Evolutionary conservation across 2,113 vertebrate species (phyloP).

Genomic region (Crotalus tigris): DNA sequence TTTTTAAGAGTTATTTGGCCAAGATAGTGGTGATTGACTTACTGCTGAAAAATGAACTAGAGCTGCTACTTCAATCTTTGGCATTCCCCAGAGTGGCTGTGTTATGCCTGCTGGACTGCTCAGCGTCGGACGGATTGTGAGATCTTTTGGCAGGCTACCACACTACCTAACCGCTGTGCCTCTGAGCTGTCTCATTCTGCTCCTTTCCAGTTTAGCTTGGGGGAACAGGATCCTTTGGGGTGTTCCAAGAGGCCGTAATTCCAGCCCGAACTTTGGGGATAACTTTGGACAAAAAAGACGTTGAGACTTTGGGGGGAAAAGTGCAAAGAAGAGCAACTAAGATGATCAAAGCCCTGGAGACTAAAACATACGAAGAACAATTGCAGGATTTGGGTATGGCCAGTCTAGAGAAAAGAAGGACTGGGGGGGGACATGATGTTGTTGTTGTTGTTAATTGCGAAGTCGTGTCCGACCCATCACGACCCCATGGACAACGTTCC

Average conservation of each 20-base stretch:
- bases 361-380: too few relatives aligned
- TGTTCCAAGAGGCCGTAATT: not conserved
- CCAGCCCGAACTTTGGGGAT: too few relatives aligned
- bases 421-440: too few relatives aligned
- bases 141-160: not conserved
- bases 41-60: slow-evolving; percentile 9
- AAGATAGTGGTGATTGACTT: slow-evolving; percentile 6
- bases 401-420: too few relatives aligned
- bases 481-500: too few relatives aligned
- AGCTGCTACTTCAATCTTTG: not conserved
- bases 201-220: not conserved
- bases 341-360: too few relatives aligned
- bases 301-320: too few relatives aligned
- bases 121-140: not conserved
- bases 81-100: not conserved
- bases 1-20: not conserved
- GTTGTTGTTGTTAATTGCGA: too few relatives aligned
- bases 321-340: too few relatives aligned
- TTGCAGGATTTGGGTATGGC: too few relatives aligned
- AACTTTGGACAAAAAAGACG: too few relatives aligned
- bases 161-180: not conserved
- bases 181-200: not conserved
- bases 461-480: too few relatives aligned
- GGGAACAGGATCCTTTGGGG: not conserved
- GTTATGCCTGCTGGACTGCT: not conserved